Evolutionary conservation across 2,113 vertebrate genomes (phyloP), one percentile per base, ranked within the genome.

Genomic region (Hipposideros armiger): DNA sequence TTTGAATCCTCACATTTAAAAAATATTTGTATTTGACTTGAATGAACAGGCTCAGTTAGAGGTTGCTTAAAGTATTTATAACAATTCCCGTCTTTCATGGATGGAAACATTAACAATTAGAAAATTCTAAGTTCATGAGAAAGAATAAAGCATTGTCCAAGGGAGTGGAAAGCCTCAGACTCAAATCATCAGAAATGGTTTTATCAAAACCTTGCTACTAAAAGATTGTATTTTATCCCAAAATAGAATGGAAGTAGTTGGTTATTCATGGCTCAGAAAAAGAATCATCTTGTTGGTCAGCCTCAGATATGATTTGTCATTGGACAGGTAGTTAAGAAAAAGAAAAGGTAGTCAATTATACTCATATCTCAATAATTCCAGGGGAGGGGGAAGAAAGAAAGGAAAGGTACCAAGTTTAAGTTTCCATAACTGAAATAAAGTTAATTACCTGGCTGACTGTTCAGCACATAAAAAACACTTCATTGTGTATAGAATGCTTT

Each of bases 391-490:
- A 13, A 20, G 16, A n/a, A 62, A 73, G 66, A 30, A 80, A 95
- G n/a, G 30, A 84, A 93, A 77, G 0, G 10, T 58, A 80, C 36
- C 5, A 60, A 94, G n/a, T 0, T 74, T 92, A 50, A 40, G 40
- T 96, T 67, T 83, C 56, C n/a, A 30, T 50, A 82, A 87, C 45
- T 50, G 42, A 84, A 94, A 84, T 80, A 85, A 78, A 94, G 64
- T 80, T 91, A 87, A 78, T 95, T 83, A 62, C 20, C 62, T 83
- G n/a, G 58, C n/a, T 0, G 16, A 69, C 24, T 73, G n/a, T 83
- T 91, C 22, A 67, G 45, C 76, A 45, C 19, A 54, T n/a, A 70
- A 72, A 93, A 80, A 81, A 24, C 30, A 88, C 20, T 80, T 85
- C 45, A 67, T 45, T 90, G 30, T 82, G 16, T 81, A 24, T 76